Evolutionary conservation across 2,797 vertebrate genomes (phyloP).

Genomic region (Margarornis squamiger): DNA sequence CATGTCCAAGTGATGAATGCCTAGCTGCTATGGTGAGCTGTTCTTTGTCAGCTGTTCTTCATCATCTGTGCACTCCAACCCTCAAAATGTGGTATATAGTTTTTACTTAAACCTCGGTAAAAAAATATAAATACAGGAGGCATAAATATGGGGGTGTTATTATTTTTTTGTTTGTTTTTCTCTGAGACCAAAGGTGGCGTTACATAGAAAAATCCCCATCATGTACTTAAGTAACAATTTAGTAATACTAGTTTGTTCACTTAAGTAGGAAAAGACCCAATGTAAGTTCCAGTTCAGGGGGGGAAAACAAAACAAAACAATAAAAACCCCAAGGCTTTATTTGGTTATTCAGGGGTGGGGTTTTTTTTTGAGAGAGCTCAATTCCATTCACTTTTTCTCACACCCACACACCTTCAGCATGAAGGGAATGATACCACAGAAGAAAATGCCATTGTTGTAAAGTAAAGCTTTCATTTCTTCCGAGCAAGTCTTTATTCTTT

Average conservation of each 20-base stretch:
- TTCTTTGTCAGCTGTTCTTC: not conserved
- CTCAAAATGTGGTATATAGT: not conserved
- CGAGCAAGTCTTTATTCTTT: not conserved
- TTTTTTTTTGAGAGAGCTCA: not conserved
- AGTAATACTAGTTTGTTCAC: not conserved
- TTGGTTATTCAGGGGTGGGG: not conserved
- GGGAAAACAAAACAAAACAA: not conserved
- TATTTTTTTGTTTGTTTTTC: not conserved
- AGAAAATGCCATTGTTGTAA: not conserved
- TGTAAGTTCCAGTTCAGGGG: not conserved
- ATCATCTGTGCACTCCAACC: not conserved
- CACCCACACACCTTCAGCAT: not conserved
- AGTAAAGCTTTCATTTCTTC: not conserved
- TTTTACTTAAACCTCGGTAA: not conserved
- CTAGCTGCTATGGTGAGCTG: not conserved
- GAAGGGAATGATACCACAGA: not conserved
- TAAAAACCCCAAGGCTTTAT: not conserved
- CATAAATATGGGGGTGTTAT: not conserved
- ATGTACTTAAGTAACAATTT: not conserved
- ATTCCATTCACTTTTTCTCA: not conserved
- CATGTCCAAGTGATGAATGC: not conserved
- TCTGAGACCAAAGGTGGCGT: not conserved
- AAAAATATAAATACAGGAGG: not conserved
- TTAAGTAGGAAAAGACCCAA: not conserved
- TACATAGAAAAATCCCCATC: not conserved